Conservation (phyloP, 2,113 vertebrate genomes). For the Podarcis muralis region DNA sequence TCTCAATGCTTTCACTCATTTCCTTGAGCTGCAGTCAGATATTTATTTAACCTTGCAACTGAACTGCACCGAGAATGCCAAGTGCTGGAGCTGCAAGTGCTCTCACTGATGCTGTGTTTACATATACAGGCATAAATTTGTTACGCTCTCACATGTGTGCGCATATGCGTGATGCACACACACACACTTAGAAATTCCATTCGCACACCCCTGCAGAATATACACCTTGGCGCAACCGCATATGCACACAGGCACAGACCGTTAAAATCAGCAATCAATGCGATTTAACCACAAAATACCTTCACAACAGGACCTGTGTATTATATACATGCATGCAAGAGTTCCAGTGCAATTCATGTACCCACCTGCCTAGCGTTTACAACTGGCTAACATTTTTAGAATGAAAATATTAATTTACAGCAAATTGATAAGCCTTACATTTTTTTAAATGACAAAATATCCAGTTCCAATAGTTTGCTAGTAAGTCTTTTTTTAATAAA, state of each 20-base stretch:
- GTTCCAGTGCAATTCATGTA: not conserved
- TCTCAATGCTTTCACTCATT: constrained; percentile 69
- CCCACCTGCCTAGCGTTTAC: not conserved
- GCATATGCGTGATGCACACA: not conserved
- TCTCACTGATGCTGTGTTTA: constrained; percentile 44
- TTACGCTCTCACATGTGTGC: not conserved
- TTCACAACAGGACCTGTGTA: not conserved
- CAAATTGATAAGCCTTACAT: not conserved
- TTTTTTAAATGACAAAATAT: not conserved
- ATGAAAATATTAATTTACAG: not conserved
- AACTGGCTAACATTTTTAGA: not conserved
- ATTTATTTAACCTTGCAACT: constrained; percentile 78
- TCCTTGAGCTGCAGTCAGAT: constrained; percentile 73
- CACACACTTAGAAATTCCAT: not conserved
- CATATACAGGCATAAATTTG: constrained; percentile 3
- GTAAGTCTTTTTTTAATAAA: too few species aligned
- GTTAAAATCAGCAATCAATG: not conserved
- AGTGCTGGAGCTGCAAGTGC: constrained; percentile 49
- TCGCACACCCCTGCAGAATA: not conserved
- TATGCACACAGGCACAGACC: accelerated
- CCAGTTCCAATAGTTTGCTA: not conserved
- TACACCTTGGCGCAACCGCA: accelerated
- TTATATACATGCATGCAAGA: not conserved
- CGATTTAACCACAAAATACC: not conserved
- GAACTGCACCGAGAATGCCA: constrained; percentile 51